These are phyloP conservation scores for Phylloscopus collybita DNA, from an alignment of 2,797 vertebrate genomes.

Conservation along the genomic window DNA sequence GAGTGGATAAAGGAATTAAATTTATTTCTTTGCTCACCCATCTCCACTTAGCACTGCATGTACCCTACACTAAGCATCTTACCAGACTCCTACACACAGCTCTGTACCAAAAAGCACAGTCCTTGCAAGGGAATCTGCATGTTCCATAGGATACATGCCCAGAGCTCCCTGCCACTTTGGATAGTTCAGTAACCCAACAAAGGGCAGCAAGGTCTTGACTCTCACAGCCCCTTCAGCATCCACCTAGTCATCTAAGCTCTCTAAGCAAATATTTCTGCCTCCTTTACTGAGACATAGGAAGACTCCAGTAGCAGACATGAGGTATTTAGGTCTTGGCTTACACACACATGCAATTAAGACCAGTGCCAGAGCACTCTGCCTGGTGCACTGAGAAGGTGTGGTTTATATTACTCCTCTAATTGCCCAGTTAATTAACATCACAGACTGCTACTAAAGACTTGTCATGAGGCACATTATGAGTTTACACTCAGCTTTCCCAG, in stretches of 20 bases:
- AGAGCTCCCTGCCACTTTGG: not conserved
- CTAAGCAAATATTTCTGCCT: not conserved
- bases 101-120: not conserved
- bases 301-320: not conserved
- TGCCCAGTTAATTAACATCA: not conserved
- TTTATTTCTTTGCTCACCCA: not conserved
- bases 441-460: not conserved
- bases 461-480: not conserved
- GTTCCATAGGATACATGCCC: fast-evolving
- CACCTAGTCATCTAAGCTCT: not conserved
- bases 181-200: not conserved
- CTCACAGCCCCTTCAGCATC: not conserved
- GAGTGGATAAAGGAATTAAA: not conserved
- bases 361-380: not conserved
- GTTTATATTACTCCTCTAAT: not conserved
- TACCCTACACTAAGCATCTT: not conserved
- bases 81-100: not conserved
- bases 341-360: no score
- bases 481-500: not conserved
- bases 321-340: not conserved
- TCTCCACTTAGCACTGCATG: fast-evolving
- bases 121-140: not conserved
- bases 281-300: not conserved
- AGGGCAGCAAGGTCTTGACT: not conserved
- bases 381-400: not conserved